Percentiles rank a stretch among this genome's conserved stretches.
phyloP scores from a whole-genome alignment of 2,113 vertebrate genomes.

The Genyomyrus donnyi region DNA sequence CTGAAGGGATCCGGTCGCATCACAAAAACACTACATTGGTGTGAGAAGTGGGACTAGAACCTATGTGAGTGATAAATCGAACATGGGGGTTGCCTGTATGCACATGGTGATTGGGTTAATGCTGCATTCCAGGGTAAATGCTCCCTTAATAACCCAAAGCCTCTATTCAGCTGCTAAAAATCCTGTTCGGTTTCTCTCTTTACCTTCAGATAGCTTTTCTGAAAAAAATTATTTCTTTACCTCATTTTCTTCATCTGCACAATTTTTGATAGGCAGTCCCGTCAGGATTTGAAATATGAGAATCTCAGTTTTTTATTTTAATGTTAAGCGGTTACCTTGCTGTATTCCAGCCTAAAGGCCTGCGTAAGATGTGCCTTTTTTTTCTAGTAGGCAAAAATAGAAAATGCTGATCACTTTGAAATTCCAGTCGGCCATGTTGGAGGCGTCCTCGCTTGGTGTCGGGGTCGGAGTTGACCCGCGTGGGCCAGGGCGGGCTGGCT shows the following conservation, averaged over 20 bases:
- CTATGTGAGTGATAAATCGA: background rate
- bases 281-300: background rate
- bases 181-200: background rate
- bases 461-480: background rate
- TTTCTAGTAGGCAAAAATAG: background rate
- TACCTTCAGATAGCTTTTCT: background rate
- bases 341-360: background rate
- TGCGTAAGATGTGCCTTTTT: background rate
- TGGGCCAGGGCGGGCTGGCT: background rate
- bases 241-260: background rate
- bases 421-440: background rate
- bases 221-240: background rate
- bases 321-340: background rate
- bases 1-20: background rate
- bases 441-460: background rate
- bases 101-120: background rate
- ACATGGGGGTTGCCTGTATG: background rate
- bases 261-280: background rate
- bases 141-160: background rate
- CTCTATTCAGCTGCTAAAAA: background rate
- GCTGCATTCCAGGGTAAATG: background rate
- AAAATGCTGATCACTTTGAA: background rate
- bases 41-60: background rate
- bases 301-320: background rate
- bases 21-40: background rate